These are phyloP conservation scores for Acanthacorydalis orientalis DNA, from an alignment of 2,888 invertebrate genomes.

Conservation along the genomic window DNA sequence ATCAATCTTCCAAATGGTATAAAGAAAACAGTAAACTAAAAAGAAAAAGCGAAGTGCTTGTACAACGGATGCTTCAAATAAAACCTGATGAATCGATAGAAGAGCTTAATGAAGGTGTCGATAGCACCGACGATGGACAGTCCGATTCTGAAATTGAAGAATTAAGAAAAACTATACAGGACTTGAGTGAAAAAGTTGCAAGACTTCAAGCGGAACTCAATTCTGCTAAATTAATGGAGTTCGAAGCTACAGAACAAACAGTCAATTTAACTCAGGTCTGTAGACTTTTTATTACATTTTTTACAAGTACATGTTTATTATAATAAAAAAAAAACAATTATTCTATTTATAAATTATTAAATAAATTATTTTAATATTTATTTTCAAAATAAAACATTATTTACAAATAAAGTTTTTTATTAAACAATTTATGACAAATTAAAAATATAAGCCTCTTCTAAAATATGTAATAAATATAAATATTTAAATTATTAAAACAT, in stretches of 20 bases:
- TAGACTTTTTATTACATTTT: not conserved
- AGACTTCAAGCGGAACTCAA: conserved; percentile 48
- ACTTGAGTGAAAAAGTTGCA: conserved; percentile 45
- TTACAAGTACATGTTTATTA: too few species aligned
- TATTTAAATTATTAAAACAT: too few species aligned
- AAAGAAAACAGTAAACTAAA: conserved; percentile 57
- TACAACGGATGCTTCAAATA: conserved; percentile 37
- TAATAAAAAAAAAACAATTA: too few species aligned
- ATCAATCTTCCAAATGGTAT: conserved; percentile 58
- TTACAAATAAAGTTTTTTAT: too few species aligned
- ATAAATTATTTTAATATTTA: too few species aligned
- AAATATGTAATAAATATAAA: too few species aligned
- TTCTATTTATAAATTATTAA: too few species aligned
- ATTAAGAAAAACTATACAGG: conserved; percentile 45
- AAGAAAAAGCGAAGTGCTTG: conserved; percentile 44
- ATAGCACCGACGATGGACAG: conserved; percentile 27
- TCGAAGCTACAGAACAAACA: conserved; percentile 50
- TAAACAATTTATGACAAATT: too few species aligned
- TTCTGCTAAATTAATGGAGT: conserved; percentile 45
- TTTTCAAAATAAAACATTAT: too few species aligned
- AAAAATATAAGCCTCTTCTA: too few species aligned
- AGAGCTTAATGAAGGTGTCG: conserved; percentile 21
- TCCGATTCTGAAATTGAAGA: conserved; percentile 49
- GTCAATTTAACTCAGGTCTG: conserved; percentile 35
- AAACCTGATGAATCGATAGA: conserved; percentile 32